These are phyloP conservation scores for Stenurella melanura DNA, from an alignment of 2,888 invertebrate genomes.

Conservation along the genomic window DNA sequence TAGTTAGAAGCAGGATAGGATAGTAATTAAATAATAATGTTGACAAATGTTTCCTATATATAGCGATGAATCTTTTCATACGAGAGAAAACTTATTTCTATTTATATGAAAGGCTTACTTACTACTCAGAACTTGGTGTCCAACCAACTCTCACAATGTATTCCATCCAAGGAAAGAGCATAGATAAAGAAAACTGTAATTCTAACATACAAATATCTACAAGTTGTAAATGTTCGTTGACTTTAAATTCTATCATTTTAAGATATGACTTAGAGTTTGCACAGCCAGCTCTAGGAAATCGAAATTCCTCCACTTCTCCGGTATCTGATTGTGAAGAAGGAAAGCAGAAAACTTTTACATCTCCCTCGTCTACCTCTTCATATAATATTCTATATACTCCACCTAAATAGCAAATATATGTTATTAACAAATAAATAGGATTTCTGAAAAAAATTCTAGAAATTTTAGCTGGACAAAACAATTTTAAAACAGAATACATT, in stretches of 20 bases:
- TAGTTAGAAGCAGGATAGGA: no score
- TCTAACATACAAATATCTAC: slow-evolving; percentile 85
- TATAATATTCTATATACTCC: slow-evolving; percentile 88
- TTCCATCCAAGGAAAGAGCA: slow-evolving; percentile 94
- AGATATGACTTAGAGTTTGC: slow-evolving; percentile 93
- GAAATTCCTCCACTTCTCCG: slow-evolving; percentile 89
- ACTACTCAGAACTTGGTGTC: slow-evolving; percentile 94
- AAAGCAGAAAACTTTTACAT: slow-evolving; percentile 93
- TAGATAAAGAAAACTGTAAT: slow-evolving; percentile 84
- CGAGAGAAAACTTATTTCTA: neutral
- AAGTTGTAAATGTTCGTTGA: slow-evolving; percentile 81
- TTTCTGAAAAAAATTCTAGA: neutral
- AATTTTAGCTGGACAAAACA: neutral
- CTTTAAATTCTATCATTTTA: slow-evolving; percentile 87
- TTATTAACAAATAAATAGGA: neutral
- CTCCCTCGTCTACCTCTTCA: slow-evolving; percentile 91
- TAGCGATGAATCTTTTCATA: no score
- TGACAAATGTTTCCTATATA: no score
- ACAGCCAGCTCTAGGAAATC: slow-evolving; percentile 92
- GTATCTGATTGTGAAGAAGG: slow-evolving; percentile 87
- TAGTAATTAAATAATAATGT: no score
- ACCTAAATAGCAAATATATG: slow-evolving; percentile 73
- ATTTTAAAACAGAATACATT: no score
- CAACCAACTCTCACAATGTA: slow-evolving; percentile 97
- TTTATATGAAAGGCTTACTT: slow-evolving; percentile 70